Conservation (phyloP, 2,113 vertebrate genomes). For the Pachycephala philippinensis region DNA sequence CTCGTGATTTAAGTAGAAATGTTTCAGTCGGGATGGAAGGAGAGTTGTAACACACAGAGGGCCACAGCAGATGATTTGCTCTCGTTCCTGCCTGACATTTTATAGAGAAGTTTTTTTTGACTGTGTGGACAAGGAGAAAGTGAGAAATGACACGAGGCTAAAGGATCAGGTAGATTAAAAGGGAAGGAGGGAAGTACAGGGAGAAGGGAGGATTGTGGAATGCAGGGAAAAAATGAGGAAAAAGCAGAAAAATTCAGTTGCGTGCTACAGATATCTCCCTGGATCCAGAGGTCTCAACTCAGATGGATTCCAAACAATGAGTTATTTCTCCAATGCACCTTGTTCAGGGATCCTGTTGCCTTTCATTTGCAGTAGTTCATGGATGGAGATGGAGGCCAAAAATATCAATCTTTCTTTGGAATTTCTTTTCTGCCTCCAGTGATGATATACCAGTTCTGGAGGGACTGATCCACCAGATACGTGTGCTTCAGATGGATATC, state of each 20-base stretch:
- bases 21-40: not conserved
- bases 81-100: not conserved
- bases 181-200: not conserved
- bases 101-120: not conserved
- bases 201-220: not conserved
- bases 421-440: not conserved
- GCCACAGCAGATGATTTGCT: not conserved
- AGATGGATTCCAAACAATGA: not conserved
- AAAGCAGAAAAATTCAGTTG: not conserved
- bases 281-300: not conserved
- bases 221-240: not conserved
- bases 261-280: accelerated
- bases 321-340: not conserved
- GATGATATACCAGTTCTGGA: not conserved
- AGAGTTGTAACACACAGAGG: not conserved
- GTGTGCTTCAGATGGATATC: not conserved
- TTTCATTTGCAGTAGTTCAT: not conserved
- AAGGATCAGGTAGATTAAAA: not conserved
- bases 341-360: not conserved
- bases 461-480: not conserved
- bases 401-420: not conserved
- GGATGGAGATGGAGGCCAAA: not conserved
- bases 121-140: not conserved
- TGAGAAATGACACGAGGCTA: not conserved
- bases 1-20: not conserved